phyloP scores from a whole-genome alignment of 2,888 invertebrate genomes.

The Spatulosminthurus flaviceps region DNA sequence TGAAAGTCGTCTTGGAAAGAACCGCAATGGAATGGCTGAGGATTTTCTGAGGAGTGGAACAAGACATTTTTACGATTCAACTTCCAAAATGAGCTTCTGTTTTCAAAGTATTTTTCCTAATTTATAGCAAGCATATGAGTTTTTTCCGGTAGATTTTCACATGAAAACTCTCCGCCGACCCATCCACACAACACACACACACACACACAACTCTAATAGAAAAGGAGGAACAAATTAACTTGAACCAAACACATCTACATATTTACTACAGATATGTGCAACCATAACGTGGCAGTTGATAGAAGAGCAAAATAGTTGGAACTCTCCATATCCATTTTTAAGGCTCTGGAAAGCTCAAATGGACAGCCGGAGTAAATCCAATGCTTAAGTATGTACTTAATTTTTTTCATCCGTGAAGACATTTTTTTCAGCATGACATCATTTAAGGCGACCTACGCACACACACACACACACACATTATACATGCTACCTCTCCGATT shows the following conservation, averaged over 20 bases:
- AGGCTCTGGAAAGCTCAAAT: too few relatives aligned
- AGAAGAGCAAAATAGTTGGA: too few relatives aligned
- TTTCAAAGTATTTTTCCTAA: conserved; percentile 6
- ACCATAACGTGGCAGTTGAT: too few relatives aligned
- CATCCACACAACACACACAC: too few relatives aligned
- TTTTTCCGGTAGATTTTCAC: background rate
- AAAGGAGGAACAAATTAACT: too few relatives aligned
- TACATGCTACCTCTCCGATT: too few relatives aligned
- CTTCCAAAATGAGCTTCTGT: conserved; percentile 1
- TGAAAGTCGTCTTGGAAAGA: background rate
- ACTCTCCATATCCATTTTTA: too few relatives aligned
- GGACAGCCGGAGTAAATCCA: background rate
- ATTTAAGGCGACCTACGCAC: background rate
- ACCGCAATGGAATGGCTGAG: background rate
- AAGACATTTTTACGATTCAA: conserved; percentile 6
- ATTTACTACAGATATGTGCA: too few relatives aligned
- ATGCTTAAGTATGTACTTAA: background rate
- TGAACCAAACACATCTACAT: too few relatives aligned
- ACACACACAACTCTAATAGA: too few relatives aligned
- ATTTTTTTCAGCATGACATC: background rate
- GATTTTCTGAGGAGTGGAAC: background rate
- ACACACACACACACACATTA: too few relatives aligned
- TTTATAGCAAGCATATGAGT: conserved; percentile 8
- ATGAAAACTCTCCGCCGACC: background rate
- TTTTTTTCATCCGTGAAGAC: conserved; percentile 12